A percentile compares a stretch with the other conserved stretches of the same genome.
phyloP scores from a whole-genome alignment of 2,113 vertebrate species.

The Tetraodon nigroviridis region DNA sequence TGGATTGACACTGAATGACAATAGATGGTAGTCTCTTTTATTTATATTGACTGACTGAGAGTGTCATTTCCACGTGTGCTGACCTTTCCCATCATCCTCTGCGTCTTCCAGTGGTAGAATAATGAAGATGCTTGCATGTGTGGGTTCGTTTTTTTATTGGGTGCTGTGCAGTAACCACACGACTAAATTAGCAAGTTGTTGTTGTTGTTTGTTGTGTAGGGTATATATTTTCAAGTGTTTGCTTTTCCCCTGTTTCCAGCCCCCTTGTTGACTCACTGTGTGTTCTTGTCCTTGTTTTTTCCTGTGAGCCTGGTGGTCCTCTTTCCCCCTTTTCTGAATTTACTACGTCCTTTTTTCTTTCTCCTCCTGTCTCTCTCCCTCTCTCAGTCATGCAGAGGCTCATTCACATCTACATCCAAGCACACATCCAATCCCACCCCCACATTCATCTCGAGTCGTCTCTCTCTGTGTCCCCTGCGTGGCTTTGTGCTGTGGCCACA shows the following conservation, averaged over 20 bases:
- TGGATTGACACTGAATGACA: conserved; percentile 6
- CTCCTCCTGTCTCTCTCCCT: conserved; percentile 39
- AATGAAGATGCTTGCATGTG: conserved; percentile 22
- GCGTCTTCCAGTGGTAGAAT: conserved; percentile 25
- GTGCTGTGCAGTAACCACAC: conserved; percentile 8
- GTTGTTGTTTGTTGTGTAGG: conserved; percentile 27
- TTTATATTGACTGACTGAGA: conserved; percentile 11
- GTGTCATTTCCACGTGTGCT: conserved; percentile 8
- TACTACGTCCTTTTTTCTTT: conserved; percentile 6
- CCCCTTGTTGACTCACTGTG: conserved; percentile 27
- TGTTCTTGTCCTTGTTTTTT: conserved; percentile 45
- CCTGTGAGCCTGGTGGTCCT: conserved; percentile 50
- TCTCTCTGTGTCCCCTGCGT: conserved; percentile 56
- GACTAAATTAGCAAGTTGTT: conserved; percentile 29
- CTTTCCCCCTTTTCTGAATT: conserved; percentile 21
- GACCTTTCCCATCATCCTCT: conserved; percentile 18
- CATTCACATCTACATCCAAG: conserved; percentile 47
- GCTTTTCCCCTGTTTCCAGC: conserved; percentile 40
- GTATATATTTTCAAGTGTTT: conserved; percentile 35
- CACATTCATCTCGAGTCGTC: conserved; percentile 43
- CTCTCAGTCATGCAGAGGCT: conserved; percentile 34
- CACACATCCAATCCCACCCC: conserved; percentile 56
- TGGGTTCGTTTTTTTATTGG: conserved; percentile 42
- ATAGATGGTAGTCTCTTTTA: background rate
- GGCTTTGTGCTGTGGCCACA: conserved; percentile 70